Conservation (phyloP, 1,140 invertebrate genomes). For the Teleopsis dalmanni region DNA sequence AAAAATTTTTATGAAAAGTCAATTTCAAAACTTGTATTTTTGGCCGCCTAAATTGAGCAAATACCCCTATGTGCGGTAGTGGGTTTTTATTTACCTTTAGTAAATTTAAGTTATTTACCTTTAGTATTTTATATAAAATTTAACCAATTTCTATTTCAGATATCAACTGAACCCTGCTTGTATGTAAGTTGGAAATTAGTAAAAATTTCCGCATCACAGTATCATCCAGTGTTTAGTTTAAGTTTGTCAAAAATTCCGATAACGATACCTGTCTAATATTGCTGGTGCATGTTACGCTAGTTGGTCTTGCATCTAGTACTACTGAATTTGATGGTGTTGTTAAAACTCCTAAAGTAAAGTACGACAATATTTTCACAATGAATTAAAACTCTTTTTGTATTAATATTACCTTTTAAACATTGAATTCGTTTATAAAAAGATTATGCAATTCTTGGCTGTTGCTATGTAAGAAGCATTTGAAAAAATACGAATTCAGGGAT, state of each 20-base stretch:
- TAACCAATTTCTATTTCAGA: no score
- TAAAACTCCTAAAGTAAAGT: background rate
- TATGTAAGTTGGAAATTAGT: no score
- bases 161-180: no score
- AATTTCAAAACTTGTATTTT: no score
- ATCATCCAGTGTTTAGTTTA: background rate
- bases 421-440: background rate
- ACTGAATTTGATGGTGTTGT: background rate
- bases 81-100: no score
- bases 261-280: background rate
- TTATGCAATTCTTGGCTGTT: background rate
- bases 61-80: no score
- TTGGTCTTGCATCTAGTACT: background rate
- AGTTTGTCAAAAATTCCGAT: conserved; percentile 1
- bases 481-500: background rate
- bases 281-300: background rate
- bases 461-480: background rate
- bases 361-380: background rate
- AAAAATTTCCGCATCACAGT: no score
- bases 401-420: background rate
- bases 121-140: no score
- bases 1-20: no score
- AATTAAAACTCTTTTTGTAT: no score
- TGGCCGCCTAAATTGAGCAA: no score
- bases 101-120: no score